Evolutionary conservation across 1,140 invertebrate genomes (phyloP), one percentile per base, ranked within the genome.

Genomic region (Trinorchestia longiramus): DNA sequence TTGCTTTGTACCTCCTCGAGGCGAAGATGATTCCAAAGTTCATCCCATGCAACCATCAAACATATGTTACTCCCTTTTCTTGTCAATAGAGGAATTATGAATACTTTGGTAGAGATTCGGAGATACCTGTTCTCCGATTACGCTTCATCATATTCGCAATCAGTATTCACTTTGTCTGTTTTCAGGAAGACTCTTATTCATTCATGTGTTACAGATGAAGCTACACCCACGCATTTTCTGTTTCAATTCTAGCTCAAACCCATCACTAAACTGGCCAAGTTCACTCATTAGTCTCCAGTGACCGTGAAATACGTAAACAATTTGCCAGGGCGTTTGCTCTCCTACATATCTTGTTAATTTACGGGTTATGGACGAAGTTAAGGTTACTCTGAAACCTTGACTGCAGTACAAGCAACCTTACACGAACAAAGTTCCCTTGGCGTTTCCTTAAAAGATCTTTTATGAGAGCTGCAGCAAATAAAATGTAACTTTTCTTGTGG

Each of bases 271-370:
- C 92, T 94, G 92, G 43, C 92, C 92, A 94, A 94, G 92, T 94
- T 94, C 92, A 94, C 92, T 94, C 92, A 94, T 94, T 94, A 94
- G 92, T 94, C 43, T 94, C 43, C 44, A 47, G 43, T 94, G 92
- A 94, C 92, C 92, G 92, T 94, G 92, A 94, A 94, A 94, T 94
- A 94, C 92, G 92, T 43, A 94, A 94, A 94, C 92, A 94, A 94
- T 94, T 94, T 94, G 92, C 92, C 92, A 94, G 92, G 92, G 92
- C 92, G 92, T 94, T 94, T 94, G 92, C 92, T 40, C 92, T 47
- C 43, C 43, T 94, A 47, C 92, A 94, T n/a, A 45, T 94, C 92
- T 94, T 47, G 43, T 43, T 94, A 94, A 94, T 94, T 94, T 94
- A 94, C 92, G 92, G 92, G 44, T 45, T 94, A 94, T 94, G 92